A percentile compares a stretch with the other conserved stretches of the same genome.
Conservation (phyloP, 2,113 vertebrate species). For the Spea bombifrons region DNA sequence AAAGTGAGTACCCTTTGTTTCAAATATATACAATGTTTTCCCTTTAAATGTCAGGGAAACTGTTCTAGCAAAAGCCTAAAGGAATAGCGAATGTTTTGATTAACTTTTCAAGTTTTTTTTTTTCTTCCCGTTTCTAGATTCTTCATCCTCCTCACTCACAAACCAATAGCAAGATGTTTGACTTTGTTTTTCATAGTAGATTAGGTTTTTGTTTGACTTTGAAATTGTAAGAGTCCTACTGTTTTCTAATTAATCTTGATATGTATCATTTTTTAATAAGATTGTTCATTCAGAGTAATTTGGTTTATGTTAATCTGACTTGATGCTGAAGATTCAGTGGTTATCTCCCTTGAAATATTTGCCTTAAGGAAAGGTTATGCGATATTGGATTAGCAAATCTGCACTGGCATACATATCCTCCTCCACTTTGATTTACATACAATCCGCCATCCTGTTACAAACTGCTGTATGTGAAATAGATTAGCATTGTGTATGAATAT, state of each 20-base stretch:
- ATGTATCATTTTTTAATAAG: conserved; percentile 47
- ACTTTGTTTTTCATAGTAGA: background rate
- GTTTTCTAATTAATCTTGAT: conserved; percentile 40
- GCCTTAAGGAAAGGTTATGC: conserved; percentile 48
- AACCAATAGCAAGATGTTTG: background rate
- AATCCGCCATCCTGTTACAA: conserved; percentile 6
- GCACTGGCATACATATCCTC: conserved; percentile 44
- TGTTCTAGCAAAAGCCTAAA: background rate
- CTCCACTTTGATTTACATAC: conserved; percentile 29
- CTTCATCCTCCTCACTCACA: background rate
- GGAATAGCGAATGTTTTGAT: no score
- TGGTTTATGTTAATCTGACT: conserved; percentile 46
- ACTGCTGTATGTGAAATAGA: conserved; percentile 7
- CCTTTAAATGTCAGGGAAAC: no score
- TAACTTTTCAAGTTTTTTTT: background rate
- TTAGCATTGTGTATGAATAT: conserved; percentile 1
- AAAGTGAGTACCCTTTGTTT: no score
- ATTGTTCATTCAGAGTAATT: conserved; percentile 46
- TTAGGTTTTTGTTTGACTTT: background rate
- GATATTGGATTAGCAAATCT: conserved; percentile 40
- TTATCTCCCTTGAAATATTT: conserved; percentile 46
- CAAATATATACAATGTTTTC: no score
- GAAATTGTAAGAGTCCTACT: background rate
- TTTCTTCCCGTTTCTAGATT: background rate
- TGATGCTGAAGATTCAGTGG: conserved; percentile 48